Conservation (phyloP, 2,888 invertebrate species). For the Tethea ocularis region DNA sequence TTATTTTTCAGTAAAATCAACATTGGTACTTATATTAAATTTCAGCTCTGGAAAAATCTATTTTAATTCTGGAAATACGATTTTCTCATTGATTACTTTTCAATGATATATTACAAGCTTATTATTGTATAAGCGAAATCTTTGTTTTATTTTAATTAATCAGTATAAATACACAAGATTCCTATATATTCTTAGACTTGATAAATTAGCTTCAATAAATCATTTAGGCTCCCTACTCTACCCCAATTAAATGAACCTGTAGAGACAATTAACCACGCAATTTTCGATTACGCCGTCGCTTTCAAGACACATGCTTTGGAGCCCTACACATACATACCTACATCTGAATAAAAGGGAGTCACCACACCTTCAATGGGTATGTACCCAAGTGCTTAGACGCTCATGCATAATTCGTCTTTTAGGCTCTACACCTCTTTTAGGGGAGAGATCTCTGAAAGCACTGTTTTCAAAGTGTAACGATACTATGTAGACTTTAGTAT, state of each 20-base stretch:
- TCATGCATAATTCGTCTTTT: slow-evolving; percentile 5
- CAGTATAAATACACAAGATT: too few relatives aligned
- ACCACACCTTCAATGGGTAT: neutral
- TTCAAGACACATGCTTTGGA: neutral
- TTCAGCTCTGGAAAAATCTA: too few relatives aligned
- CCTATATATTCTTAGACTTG: too few relatives aligned
- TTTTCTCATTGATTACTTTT: too few relatives aligned
- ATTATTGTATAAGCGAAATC: too few relatives aligned
- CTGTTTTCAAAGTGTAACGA: neutral
- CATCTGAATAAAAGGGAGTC: neutral
- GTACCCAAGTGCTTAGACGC: slow-evolving; percentile 10
- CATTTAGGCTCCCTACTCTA: neutral
- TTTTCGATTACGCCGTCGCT: neutral
- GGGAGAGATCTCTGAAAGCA: neutral
- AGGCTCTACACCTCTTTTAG: neutral
- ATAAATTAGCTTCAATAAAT: too few relatives aligned
- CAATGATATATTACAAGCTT: too few relatives aligned
- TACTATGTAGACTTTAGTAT: neutral
- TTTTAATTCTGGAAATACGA: too few relatives aligned
- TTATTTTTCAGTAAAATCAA: too few relatives aligned
- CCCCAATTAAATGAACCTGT: slow-evolving; percentile 3
- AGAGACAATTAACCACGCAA: neutral
- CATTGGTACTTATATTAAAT: too few relatives aligned
- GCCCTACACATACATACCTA: neutral
- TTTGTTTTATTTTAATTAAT: too few relatives aligned